A percentile compares a stretch with the other conserved stretches of the same genome.
Conservation (phyloP, 2,797 vertebrate genomes). For the Pangasius krempfi region DNA sequence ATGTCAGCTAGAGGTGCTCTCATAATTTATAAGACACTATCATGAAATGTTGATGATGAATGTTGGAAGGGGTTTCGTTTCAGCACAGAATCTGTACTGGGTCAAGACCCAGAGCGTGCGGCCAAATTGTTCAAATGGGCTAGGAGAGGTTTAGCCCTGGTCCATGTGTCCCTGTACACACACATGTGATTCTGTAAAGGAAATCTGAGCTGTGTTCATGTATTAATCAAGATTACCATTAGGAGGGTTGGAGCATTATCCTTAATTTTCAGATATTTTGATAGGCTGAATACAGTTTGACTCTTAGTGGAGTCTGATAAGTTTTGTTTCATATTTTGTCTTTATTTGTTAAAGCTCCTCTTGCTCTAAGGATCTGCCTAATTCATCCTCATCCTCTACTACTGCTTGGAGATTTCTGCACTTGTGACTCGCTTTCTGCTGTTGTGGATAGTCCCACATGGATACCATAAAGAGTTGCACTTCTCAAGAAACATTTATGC, state of each 20-base stretch:
- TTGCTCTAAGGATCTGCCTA: background rate
- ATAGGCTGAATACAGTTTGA: background rate
- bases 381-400: background rate
- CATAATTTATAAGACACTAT: slow-evolving; percentile 76
- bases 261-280: background rate
- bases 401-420: background rate
- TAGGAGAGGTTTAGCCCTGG: slow-evolving; percentile 66
- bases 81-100: slow-evolving; percentile 5
- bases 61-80: slow-evolving; percentile 68
- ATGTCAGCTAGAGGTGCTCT: slow-evolving; percentile 69
- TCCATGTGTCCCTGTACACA: slow-evolving; percentile 52
- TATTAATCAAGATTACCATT: slow-evolving; percentile 68
- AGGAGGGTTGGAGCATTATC: background rate
- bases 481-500: background rate
- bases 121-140: slow-evolving; percentile 70
- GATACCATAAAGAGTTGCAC: background rate
- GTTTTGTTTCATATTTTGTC: background rate
- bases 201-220: slow-evolving; percentile 62
- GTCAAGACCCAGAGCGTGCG: slow-evolving; percentile 47
- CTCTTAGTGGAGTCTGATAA: no score
- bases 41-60: slow-evolving; percentile 78
- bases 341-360: background rate
- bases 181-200: slow-evolving; percentile 55
- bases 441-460: background rate
- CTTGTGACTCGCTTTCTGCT: background rate